Conservation (phyloP, 2,113 vertebrate species). For the Hydrolagus affinis region DNA sequence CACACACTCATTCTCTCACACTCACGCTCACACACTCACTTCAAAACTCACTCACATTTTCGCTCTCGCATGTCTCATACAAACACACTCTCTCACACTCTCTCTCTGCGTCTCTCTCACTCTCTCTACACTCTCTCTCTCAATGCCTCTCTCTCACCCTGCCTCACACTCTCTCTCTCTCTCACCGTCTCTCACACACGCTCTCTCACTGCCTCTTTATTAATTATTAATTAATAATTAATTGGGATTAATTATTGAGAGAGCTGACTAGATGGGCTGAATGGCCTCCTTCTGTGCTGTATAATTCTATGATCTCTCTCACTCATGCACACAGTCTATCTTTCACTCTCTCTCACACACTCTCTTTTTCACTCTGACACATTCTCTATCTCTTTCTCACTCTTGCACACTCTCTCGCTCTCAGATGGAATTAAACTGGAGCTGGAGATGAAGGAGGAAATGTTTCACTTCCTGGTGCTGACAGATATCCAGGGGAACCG, state of each 20-base stretch:
- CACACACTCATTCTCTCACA: not conserved
- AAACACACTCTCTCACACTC: not conserved
- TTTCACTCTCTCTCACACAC: not conserved
- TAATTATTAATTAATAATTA: not conserved
- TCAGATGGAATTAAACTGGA: conserved; percentile 15
- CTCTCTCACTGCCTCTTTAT: not conserved
- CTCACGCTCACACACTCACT: not conserved
- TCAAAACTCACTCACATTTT: too few species aligned
- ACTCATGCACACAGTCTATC: not conserved
- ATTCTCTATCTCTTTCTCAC: not conserved
- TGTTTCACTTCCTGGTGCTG: conserved; percentile 32
- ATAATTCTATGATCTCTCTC: not conserved
- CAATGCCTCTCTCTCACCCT: not conserved
- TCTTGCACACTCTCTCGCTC: not conserved
- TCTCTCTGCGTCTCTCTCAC: not conserved
- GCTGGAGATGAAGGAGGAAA: not conserved
- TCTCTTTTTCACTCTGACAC: not conserved
- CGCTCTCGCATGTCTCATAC: not conserved
- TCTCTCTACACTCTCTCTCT: not conserved
- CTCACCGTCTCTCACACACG: not conserved
- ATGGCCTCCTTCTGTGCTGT: not conserved
- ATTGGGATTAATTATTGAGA: too few species aligned
- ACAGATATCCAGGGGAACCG: conserved; percentile 30
- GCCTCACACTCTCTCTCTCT: not conserved
- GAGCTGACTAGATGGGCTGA: too few species aligned